Base-by-base conservation (phyloP, 1,140 invertebrate species). In the Thaumetopoea pityocampa region DNA sequence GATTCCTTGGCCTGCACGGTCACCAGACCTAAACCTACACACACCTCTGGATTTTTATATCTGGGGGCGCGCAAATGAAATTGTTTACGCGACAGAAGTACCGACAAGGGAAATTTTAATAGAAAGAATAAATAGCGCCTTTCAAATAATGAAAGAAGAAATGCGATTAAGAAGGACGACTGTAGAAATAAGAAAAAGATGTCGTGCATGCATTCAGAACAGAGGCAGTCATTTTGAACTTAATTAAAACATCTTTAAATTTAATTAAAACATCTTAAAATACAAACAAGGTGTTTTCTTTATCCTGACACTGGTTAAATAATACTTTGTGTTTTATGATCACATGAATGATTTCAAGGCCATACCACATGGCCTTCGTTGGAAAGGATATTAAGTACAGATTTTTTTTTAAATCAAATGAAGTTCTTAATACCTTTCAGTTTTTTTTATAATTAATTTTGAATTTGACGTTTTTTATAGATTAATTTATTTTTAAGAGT, bases 31-130 rank as follows among this genome's bases (percentile, higher is more conserved):
- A 34, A n/a, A n/a, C n/a, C n/a, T n/a, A n/a, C n/a, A n/a, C n/a
- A 34, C 32, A 34, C 32, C 32, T 15, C 32, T 34, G 9, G 32
- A 34, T 34, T 40, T 40, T 40, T 28, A 28, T 40, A 8, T 40
- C 11, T 40, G 36, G 36, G 36, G 36, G 11, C 23, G 32, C 18
- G 32, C 16, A 18, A 34, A 34, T 19, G 32, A 16, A 10, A 9
- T 34, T 10, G 32, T 34, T 15, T 34, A 34, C 9, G 18, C 19
- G 19, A n/a, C n/a, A n/a, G n/a, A 20, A 20, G 19, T 20, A 20
- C 19, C 1, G 19, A 20, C 19, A 20, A 20, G 19, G 19, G 19
- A 20, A 20, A 20, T 20, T 20, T 20, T 20, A 20, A 20, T 20
- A 20, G 19, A 20, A 20, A 20, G n/a, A 20, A 20, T 20, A 20